phyloP scores from a whole-genome alignment of 1,140 invertebrate species.

The Aradophagus sp. region DNA sequence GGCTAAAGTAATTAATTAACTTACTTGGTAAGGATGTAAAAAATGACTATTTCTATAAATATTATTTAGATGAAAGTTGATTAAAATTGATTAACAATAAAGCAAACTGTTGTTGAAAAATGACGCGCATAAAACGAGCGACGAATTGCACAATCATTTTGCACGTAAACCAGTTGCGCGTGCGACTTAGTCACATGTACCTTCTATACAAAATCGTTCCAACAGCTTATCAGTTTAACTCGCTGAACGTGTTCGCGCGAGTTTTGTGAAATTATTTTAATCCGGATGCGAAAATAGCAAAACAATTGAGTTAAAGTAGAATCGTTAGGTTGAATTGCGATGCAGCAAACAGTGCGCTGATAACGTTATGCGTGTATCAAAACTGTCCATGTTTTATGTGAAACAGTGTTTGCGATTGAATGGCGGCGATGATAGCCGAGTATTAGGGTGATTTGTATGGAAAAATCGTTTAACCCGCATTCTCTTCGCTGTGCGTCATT shows the following conservation, averaged over 20 bases:
- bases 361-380: conserved; percentile 20
- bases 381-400: conserved; percentile 15
- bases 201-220: conserved; percentile 26
- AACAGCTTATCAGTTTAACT: conserved; percentile 27
- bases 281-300: conserved; percentile 25
- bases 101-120: no score
- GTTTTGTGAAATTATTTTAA: conserved; percentile 27
- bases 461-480: not conserved
- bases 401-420: conserved; percentile 30
- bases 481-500: no score
- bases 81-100: no score
- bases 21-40: no score
- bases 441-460: not conserved
- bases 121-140: not conserved
- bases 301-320: conserved; percentile 27
- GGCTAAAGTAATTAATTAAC: no score
- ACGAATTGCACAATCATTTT: conserved; percentile 9
- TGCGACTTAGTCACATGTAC: conserved; percentile 21
- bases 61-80: no score
- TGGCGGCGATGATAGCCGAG: conserved; percentile 16
- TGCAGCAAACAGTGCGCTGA: conserved; percentile 19
- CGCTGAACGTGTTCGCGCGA: no score
- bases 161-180: not conserved
- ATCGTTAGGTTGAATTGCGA: conserved; percentile 20
- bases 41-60: no score